A percentile compares a stretch with the other conserved stretches of the same genome.
Conservation (phyloP, 2,888 invertebrate genomes). For the Encarsia formosa region DNA sequence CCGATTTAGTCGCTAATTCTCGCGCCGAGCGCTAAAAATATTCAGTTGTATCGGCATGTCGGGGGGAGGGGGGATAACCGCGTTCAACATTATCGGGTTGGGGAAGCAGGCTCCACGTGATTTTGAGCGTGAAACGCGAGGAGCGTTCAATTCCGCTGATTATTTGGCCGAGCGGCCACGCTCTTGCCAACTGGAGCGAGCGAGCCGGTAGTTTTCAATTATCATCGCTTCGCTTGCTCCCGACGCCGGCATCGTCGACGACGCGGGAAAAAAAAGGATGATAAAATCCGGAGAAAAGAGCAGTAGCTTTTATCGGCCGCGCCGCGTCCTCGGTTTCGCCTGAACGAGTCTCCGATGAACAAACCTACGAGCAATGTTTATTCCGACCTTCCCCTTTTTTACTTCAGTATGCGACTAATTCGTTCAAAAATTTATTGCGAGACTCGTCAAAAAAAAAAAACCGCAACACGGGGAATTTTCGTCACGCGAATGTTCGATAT, state of each 20-base stretch:
- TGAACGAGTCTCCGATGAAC: too few species aligned
- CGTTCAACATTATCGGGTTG: constrained; percentile 8
- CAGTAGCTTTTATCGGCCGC: constrained; percentile 7
- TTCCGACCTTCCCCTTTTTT: too few species aligned
- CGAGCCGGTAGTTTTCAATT: constrained; percentile 24
- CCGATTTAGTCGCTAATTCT: too few species aligned
- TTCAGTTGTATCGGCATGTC: too few species aligned
- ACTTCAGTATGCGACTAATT: too few species aligned
- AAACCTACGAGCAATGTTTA: neutral
- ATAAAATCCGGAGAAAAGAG: constrained; percentile 37
- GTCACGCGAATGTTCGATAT: neutral
- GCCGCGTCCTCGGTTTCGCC: constrained; percentile 9
- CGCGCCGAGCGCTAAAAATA: neutral
- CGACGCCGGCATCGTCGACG: neutral
- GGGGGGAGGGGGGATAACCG: neutral
- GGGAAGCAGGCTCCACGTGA: constrained; percentile 1
- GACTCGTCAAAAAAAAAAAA: too few species aligned
- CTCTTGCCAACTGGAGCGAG: constrained; percentile 4
- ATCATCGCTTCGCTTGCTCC: constrained; percentile 16
- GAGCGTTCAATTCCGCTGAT: constrained; percentile 19
- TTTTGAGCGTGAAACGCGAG: neutral
- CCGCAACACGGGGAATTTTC: neutral
- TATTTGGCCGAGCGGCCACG: constrained; percentile 4
- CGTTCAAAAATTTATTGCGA: too few species aligned
- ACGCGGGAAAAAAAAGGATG: constrained; percentile 18